Base-by-base conservation (phyloP, 2,888 invertebrate genomes). In the Orthosia gothica region DNA sequence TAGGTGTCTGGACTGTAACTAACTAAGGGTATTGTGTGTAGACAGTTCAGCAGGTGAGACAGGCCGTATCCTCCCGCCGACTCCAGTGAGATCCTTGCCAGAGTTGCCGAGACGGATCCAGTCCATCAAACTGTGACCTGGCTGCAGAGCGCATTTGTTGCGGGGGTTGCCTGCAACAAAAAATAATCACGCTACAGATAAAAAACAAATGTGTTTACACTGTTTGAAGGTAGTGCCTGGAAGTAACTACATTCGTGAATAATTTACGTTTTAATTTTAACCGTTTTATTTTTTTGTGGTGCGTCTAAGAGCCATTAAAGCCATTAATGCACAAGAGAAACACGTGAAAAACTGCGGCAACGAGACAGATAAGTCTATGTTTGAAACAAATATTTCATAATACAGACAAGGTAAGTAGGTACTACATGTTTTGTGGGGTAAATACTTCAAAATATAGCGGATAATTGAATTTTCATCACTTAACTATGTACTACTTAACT, bases 121-220 rank as follows among this genome's bases (percentile, higher is more conserved):
- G 96, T 99, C 99, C 99, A 99, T 99, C 81, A 99, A 97, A 70
- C 99, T 99, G 93, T 98, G 98, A n/a, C 99, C 99, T 0, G 99
- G 99, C 90, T 98, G 98, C n/a, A 99, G 97, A 5, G 98, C 98
- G 85, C 98, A 98, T 97, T 99, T 99, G 97, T 99, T 99, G 66
- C 99, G 97, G 0, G 98, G 98, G 92, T 98, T 99, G 79, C 99
- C 98, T 98, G 96, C 0, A 94, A 95, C 85, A 88, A 92, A 57
- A 79, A 69, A 69, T 55, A 79, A 69, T 67, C 1, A 13, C 0
- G 13, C 18, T 58, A 20, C 11, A 45, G 16, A 65, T 32, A 32
- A 7, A 16, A 20, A n/a, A 15, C 5, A 26, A 49, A 12, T n/a
- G 26, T 45, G 26, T 20, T n/a, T 49, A 45, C 26, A 47, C 7